phyloP scores from a whole-genome alignment of 2,797 vertebrate species.

The Pantherophis vulpinus region DNA sequence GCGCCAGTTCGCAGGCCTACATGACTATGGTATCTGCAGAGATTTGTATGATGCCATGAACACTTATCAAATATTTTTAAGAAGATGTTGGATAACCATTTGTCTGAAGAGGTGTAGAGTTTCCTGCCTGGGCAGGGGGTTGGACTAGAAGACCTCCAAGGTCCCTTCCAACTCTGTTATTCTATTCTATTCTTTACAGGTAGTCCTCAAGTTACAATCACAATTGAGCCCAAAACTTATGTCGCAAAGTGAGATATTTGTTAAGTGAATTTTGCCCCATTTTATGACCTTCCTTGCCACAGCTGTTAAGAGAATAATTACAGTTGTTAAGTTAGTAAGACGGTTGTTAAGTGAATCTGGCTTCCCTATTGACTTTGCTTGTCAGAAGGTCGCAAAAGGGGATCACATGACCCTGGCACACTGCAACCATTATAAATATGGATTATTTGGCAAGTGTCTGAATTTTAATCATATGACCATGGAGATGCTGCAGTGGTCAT shows the following conservation, averaged over 20 bases:
- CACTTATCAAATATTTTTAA: not conserved
- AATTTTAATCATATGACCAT: not conserved
- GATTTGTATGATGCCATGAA: not conserved
- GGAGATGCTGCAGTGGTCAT: not conserved
- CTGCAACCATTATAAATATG: not conserved
- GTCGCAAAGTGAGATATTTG: not conserved
- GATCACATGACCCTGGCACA: not conserved
- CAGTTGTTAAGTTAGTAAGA: not conserved
- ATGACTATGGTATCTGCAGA: not conserved
- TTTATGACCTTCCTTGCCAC: not conserved
- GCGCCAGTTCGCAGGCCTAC: not conserved
- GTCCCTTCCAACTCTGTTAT: no score
- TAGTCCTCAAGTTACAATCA: not conserved
- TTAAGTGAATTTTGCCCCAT: not conserved
- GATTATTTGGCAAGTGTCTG: not conserved
- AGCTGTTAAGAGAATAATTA: not conserved
- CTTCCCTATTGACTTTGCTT: not conserved
- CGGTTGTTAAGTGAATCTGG: not conserved
- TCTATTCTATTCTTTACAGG: not conserved
- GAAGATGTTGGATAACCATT: no score
- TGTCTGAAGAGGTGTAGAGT: no score
- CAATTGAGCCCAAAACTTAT: not conserved
- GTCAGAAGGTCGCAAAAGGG: not conserved
- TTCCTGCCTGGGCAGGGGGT: no score
- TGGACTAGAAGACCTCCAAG: no score